Percentiles rank a stretch among this genome's conserved stretches.
Conservation (phyloP, 2,113 vertebrate genomes). For the Hippocampus abdominalis region DNA sequence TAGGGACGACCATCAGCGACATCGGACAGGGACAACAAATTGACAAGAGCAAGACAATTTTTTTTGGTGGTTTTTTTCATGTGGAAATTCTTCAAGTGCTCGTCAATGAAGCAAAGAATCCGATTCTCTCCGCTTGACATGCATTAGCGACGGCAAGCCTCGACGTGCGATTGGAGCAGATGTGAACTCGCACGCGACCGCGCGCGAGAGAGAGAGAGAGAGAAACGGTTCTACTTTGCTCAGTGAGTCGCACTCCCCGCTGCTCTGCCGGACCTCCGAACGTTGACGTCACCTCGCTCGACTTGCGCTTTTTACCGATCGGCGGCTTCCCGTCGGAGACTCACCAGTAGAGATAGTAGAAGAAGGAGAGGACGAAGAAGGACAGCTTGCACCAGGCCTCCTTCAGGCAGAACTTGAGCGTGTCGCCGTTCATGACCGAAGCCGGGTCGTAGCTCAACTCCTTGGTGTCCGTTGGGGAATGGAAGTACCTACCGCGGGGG, state of each 20-base stretch:
- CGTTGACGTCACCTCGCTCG: not conserved
- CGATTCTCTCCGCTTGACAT: slow-evolving; percentile 61
- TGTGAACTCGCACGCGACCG: slow-evolving; percentile 48
- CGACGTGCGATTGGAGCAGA: slow-evolving; percentile 12
- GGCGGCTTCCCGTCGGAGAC: slow-evolving; percentile 24
- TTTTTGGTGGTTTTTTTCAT: too few relatives aligned
- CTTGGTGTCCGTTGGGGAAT: slow-evolving; percentile 91
- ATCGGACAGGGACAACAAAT: slow-evolving; percentile 35
- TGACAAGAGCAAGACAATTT: slow-evolving; percentile 5
- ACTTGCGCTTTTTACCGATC: not conserved
- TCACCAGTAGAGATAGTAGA: slow-evolving; percentile 99
- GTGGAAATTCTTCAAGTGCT: slow-evolving; percentile 25
- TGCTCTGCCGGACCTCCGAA: slow-evolving; percentile 8
- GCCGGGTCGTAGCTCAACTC: slow-evolving; percentile 93
- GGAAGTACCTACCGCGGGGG: slow-evolving; percentile 87
- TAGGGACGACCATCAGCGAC: slow-evolving; percentile 52
- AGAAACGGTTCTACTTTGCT: slow-evolving; percentile 65
- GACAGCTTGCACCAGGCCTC: slow-evolving; percentile 99
- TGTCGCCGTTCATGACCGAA: slow-evolving; percentile 92
- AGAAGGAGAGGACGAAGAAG: slow-evolving; percentile 97
- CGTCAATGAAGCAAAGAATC: slow-evolving; percentile 64
- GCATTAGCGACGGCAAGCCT: slow-evolving; percentile 28
- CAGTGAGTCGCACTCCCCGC: slow-evolving; percentile 51
- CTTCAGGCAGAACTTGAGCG: slow-evolving; percentile 94
- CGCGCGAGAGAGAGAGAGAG: slow-evolving; percentile 37